Percentiles rank a stretch among this genome's conserved stretches.
Evolutionary conservation across 2,888 invertebrate genomes (phyloP).

Genomic region (Tetranychus truncatus): DNA sequence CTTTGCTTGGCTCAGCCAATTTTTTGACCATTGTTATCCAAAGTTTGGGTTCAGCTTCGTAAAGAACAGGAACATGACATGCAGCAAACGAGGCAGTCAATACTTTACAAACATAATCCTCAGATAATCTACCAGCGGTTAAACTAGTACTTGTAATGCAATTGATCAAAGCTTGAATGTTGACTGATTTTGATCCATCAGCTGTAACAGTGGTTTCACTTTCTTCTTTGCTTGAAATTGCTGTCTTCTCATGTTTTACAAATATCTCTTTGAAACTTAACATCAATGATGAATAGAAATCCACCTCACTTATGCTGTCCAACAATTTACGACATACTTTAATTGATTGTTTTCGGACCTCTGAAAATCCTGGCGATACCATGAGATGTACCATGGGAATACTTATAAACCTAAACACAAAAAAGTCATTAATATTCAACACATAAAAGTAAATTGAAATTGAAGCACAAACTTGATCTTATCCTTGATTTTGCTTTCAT

Average conservation of each 20-base stretch:
- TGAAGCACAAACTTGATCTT: constrained; percentile 6
- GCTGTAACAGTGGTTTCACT: background rate
- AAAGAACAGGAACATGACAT: constrained; percentile 17
- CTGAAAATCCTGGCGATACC: constrained; percentile 12
- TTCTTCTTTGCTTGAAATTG: background rate
- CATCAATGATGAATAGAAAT: constrained; percentile 9
- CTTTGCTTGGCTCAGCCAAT: background rate
- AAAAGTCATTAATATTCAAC: background rate
- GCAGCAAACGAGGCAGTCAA: background rate
- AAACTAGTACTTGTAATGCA: background rate
- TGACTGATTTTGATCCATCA: background rate
- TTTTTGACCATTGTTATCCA: constrained; percentile 14
- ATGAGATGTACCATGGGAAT: constrained; percentile 16
- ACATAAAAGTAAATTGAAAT: background rate
- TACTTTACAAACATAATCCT: background rate
- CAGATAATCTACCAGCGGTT: background rate
- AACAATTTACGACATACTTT: constrained; percentile 6
- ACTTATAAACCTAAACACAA: constrained; percentile 7
- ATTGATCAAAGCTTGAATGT: background rate
- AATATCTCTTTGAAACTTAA: background rate
- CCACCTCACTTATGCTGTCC: constrained; percentile 9
- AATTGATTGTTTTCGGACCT: constrained; percentile 17
- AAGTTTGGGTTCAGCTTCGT: constrained; percentile 10
- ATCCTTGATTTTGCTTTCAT: constrained; percentile 12
- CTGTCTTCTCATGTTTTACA: background rate